Percentiles rank a stretch among this genome's conserved stretches.
Conservation (phyloP, 2,113 vertebrate species). For the Spheniscus mendiculus region DNA sequence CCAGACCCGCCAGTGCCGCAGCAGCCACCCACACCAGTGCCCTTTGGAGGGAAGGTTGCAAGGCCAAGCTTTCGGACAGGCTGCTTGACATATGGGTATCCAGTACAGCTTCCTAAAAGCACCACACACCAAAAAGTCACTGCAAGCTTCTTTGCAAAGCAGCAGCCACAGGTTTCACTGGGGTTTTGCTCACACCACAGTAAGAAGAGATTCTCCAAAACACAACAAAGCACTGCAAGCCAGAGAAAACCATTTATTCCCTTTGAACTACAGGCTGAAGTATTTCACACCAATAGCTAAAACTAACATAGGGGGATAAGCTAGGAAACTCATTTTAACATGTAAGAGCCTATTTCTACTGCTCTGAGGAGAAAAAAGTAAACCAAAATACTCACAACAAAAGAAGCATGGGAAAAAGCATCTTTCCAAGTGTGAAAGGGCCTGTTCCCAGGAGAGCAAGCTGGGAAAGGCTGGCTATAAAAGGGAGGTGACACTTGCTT, state of each 20-base stretch:
- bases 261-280: not conserved
- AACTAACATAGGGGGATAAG: accelerated
- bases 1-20: not conserved
- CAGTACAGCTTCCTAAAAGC: not conserved
- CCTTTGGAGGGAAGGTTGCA: not conserved
- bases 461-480: not conserved
- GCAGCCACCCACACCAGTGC: not conserved
- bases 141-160: not conserved
- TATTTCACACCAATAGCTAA: not conserved
- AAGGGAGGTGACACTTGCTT: not conserved
- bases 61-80: not conserved
- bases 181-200: not conserved
- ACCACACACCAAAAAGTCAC: not conserved
- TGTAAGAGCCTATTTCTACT: not conserved
- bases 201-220: not conserved
- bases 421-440: not conserved
- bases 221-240: not conserved
- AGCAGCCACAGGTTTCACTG: not conserved
- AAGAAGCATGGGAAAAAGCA: not conserved
- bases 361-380: not conserved
- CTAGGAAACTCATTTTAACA: not conserved
- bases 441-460: not conserved
- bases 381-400: not conserved
- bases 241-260: not conserved
- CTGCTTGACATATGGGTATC: accelerated